Conservation (phyloP, 1,140 invertebrate genomes). For the Spodoptera litura region DNA sequence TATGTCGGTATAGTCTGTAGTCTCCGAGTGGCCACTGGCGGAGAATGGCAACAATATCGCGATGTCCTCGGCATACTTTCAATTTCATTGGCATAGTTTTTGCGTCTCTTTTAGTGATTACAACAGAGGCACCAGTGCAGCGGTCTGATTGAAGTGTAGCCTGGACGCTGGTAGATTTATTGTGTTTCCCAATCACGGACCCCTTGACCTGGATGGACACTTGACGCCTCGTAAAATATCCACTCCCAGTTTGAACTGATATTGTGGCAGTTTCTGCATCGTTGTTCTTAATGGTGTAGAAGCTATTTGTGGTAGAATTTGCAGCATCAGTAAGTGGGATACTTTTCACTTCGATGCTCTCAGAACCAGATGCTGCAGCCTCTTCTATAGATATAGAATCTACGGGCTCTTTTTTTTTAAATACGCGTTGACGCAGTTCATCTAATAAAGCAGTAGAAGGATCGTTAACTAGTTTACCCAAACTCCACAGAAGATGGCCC, state of each 20-base stretch:
- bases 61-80: conserved; percentile 55
- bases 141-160: conserved; percentile 37
- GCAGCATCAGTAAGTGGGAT: not conserved
- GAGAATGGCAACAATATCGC: conserved; percentile 47
- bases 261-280: conserved; percentile 9
- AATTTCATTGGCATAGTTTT: conserved; percentile 44
- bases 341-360: not conserved
- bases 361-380: not conserved
- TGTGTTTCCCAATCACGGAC: conserved; percentile 33
- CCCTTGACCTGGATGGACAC: conserved; percentile 47
- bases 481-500: conserved; percentile 54
- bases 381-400: not conserved
- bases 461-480: conserved; percentile 58
- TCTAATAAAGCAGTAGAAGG: conserved; percentile 54
- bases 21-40: conserved; percentile 46
- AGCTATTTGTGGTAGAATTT: not conserved
- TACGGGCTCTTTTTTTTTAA: not conserved
- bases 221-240: conserved; percentile 12
- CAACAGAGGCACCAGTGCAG: conserved; percentile 3
- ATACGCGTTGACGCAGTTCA: conserved; percentile 48
- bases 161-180: conserved; percentile 46
- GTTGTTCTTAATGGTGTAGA: not conserved
- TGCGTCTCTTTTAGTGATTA: conserved; percentile 44
- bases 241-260: conserved; percentile 47
- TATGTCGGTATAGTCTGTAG: conserved; percentile 1